Evolutionary conservation across 2,797 vertebrate genomes (phyloP).

Genomic region (Eulemur coronatus): DNA sequence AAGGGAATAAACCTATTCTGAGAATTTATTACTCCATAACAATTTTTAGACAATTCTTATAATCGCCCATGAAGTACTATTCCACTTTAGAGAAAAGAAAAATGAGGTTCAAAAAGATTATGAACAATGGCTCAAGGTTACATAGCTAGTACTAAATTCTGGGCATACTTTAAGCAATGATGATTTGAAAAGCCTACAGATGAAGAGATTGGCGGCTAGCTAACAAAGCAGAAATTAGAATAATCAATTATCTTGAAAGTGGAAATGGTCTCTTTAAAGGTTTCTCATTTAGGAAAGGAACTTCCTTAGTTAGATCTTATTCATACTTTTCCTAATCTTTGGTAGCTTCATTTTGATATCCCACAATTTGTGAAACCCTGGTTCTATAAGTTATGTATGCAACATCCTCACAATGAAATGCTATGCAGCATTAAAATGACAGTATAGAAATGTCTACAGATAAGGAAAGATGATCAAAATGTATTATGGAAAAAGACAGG

Average conservation of each 20-base stretch:
- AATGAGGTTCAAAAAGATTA: neutral
- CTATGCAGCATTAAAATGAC: conserved; percentile 8
- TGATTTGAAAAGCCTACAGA: neutral
- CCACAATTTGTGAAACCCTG: neutral
- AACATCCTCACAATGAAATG: neutral
- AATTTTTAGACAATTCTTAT: conserved; percentile 22
- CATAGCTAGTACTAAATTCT: neutral
- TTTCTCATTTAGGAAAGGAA: conserved; percentile 27
- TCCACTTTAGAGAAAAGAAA: neutral
- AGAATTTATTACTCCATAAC: neutral
- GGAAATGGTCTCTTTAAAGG: neutral
- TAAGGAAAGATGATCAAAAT: neutral
- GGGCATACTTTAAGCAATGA: neutral
- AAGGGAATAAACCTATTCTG: neutral
- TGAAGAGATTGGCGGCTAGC: neutral
- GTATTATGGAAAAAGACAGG: neutral
- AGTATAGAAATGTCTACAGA: neutral
- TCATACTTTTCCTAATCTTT: neutral
- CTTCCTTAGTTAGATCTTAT: neutral
- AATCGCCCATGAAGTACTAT: neutral
- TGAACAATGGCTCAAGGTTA: neutral
- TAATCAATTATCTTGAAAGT: conserved; percentile 18
- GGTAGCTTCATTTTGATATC: neutral
- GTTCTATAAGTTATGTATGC: neutral
- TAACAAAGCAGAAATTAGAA: conserved; percentile 19